phyloP scores from a whole-genome alignment of 2,888 invertebrate species.

The Antheraea yamamai region DNA sequence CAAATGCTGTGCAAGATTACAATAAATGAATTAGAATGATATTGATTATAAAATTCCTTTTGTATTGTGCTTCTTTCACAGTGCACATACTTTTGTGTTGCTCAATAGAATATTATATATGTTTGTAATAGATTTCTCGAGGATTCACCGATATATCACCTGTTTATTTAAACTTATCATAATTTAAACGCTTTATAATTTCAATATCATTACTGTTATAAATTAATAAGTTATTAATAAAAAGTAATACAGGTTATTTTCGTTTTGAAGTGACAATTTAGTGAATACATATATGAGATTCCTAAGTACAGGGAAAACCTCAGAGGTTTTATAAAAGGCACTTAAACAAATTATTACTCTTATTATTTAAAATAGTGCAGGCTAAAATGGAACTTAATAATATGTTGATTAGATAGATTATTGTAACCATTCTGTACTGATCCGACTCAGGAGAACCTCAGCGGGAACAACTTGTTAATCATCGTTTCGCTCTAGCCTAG shows the following conservation, averaged over 20 bases:
- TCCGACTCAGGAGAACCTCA: slow-evolving; percentile 43
- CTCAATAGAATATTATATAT: slow-evolving; percentile 10
- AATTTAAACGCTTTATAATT: not conserved
- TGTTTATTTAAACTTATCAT: slow-evolving; percentile 6
- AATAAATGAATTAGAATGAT: slow-evolving; percentile 35
- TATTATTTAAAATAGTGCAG: slow-evolving; percentile 36
- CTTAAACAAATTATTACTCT: slow-evolving; percentile 24
- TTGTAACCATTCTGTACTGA: slow-evolving; percentile 40
- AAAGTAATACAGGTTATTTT: slow-evolving; percentile 23
- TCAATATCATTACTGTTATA: not conserved
- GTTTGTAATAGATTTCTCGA: not conserved
- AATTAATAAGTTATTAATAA: not conserved
- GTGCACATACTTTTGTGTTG: slow-evolving; percentile 14
- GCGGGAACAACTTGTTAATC: slow-evolving; percentile 70
- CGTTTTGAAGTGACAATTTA: slow-evolving; percentile 45
- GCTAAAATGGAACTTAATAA: slow-evolving; percentile 41
- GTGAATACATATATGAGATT: slow-evolving; percentile 51
- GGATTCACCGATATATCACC: slow-evolving; percentile 14
- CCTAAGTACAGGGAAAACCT: slow-evolving; percentile 58
- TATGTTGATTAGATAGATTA: slow-evolving; percentile 43
- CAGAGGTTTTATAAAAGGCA: slow-evolving; percentile 50
- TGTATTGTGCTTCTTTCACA: slow-evolving; percentile 8
- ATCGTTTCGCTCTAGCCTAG: slow-evolving; percentile 60
- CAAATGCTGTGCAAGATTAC: slow-evolving; percentile 50
- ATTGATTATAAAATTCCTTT: slow-evolving; percentile 13